phyloP scores from a whole-genome alignment of 2,888 invertebrate genomes.

The Lepidochrysops patricia region DNA sequence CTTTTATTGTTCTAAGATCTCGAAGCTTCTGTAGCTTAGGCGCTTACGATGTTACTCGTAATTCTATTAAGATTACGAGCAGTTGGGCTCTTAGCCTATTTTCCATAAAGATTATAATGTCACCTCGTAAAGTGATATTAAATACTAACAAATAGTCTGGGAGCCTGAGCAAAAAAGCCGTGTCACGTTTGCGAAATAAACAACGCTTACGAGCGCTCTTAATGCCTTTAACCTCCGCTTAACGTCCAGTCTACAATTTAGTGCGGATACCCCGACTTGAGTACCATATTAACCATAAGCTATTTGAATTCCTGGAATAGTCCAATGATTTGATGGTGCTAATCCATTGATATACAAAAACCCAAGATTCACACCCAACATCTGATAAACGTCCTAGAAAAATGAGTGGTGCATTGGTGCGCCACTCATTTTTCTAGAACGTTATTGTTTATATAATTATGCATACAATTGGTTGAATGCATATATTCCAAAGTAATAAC shows the following conservation, averaged over 20 bases:
- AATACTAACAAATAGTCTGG: background rate
- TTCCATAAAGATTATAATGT: background rate
- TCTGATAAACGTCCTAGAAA: too few species aligned
- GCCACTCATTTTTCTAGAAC: too few species aligned
- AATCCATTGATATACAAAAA: too few species aligned
- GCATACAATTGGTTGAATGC: too few species aligned
- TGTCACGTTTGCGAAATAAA: conserved; percentile 12
- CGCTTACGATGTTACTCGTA: background rate
- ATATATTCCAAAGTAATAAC: too few species aligned
- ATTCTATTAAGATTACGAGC: background rate
- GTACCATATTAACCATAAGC: background rate
- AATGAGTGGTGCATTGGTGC: too few species aligned
- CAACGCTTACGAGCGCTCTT: conserved; percentile 17
- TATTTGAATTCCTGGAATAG: background rate
- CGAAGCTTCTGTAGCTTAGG: too few species aligned
- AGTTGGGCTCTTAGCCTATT: background rate
- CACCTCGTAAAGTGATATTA: background rate
- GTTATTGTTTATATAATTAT: too few species aligned
- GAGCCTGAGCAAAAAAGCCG: background rate
- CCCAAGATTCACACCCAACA: too few species aligned
- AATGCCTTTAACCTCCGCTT: conserved; percentile 24
- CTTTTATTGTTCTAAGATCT: too few species aligned
- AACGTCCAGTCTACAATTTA: conserved; percentile 21
- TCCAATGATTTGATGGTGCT: background rate
- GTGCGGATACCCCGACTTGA: conserved; percentile 18